Evolutionary conservation across 2,113 vertebrate species (phyloP), one percentile per base, ranked within the genome.

Genomic region (Aegotheles bennettii): DNA sequence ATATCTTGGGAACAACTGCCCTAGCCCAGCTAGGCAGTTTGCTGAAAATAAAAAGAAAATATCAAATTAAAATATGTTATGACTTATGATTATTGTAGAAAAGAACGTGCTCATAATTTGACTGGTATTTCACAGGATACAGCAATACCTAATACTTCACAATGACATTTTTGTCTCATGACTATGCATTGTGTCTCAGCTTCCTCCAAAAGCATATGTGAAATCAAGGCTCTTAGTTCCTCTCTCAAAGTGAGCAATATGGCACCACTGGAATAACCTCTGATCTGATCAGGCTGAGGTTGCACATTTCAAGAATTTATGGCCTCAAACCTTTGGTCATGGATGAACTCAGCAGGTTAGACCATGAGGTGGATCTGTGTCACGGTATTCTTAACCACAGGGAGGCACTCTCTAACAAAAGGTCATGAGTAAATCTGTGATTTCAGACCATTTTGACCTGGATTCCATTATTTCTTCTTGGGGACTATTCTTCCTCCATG

Each of bases 1-100:
- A 99, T 97, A 99, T 99, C 97, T 99, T 99, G 59, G 99, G 99
- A 94, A 99, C 99, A 80, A 99, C 99, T 77, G 99, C 99, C 97
- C 99, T 98, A 88, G 99, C 99, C 99, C 99, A 99, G 96, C 98
- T 99, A 69, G 99, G 99, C 82, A 99, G 97, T 96, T 99, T 99
- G 98, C 99, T 99, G 98, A 57, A 97, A 97, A 94, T 28, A 96
- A 88, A 97, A 51, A 95, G 47, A 90, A 84, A 86, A 86, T 3
- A 43, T 0, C 53, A 33, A n/a, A 86, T 95, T 64, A 94, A 60
- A 63, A 36, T 54, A 43, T 26, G 9, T 65, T 50, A 17, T 13
- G 36, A 57, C 4, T 50, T 53, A 18, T 0, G 9, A 10, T 10
- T 14, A 16, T 4, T 65, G 26, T 7, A 80, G 54, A 53, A 74